Percentiles rank a stretch among this genome's conserved stretches.
phyloP scores from a whole-genome alignment of 1,140 invertebrate genomes.

The Sinella curviseta region DNA sequence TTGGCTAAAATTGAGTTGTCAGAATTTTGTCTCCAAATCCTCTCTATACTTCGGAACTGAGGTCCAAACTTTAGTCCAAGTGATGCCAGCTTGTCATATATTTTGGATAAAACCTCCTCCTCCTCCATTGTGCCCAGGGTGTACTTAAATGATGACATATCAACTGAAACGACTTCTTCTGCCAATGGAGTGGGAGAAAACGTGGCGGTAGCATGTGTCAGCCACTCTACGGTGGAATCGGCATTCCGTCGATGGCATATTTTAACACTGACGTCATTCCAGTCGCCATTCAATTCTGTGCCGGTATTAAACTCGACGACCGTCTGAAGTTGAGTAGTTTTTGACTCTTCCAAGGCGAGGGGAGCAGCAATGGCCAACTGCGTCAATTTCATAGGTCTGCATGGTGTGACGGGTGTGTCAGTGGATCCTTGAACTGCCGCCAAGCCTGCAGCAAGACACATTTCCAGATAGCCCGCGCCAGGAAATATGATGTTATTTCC shows the following conservation, averaged over 20 bases:
- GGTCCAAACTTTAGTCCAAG: conserved; percentile 34
- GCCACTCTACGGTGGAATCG: background rate
- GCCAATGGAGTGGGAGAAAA: background rate
- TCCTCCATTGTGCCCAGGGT: background rate
- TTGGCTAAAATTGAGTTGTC: background rate
- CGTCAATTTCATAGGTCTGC: background rate
- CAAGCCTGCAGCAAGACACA: background rate
- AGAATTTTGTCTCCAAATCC: background rate
- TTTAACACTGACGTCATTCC: background rate
- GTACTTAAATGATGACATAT: background rate
- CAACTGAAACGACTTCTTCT: background rate
- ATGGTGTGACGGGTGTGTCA: background rate
- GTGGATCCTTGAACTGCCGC: background rate
- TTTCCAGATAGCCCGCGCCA: conserved; percentile 20
- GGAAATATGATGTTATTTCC: conserved; percentile 9
- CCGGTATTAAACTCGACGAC: background rate
- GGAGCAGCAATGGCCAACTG: background rate
- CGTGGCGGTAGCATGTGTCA: background rate
- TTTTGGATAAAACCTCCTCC: background rate
- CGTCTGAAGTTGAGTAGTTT: background rate
- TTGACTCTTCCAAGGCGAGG: background rate
- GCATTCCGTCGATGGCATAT: background rate
- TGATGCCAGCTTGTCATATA: conserved; percentile 29
- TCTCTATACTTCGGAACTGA: background rate
- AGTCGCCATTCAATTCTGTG: background rate